Evolutionary conservation across 1,140 invertebrate genomes (phyloP).

Genomic region (Listronotus oregonensis): DNA sequence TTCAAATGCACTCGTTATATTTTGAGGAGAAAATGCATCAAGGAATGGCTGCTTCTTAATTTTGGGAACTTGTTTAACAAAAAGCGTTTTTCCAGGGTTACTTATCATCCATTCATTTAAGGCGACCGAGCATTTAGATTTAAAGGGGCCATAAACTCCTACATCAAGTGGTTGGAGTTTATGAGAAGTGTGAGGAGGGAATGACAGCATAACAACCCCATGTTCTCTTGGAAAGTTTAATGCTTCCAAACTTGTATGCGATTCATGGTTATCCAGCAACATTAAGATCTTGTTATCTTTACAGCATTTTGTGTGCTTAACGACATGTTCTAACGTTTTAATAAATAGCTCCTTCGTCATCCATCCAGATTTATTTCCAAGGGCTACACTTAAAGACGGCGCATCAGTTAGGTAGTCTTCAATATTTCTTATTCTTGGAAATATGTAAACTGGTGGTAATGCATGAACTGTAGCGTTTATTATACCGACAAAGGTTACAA

Average conservation of each 20-base stretch:
- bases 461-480: too few relatives aligned
- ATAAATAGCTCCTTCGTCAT: not conserved
- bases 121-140: not conserved
- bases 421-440: not conserved
- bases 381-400: not conserved
- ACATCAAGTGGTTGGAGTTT: too few relatives aligned
- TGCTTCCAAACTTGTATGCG: too few relatives aligned
- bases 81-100: not conserved
- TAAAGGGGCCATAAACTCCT: too few relatives aligned
- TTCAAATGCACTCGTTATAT: not conserved
- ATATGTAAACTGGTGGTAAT: too few relatives aligned
- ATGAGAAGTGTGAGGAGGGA: too few relatives aligned
- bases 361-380: not conserved
- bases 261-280: too few relatives aligned
- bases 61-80: not conserved
- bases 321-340: not conserved
- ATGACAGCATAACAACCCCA: too few relatives aligned
- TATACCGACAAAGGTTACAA: too few relatives aligned
- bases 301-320: too few relatives aligned
- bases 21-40: not conserved
- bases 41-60: not conserved
- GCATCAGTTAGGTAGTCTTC: not conserved
- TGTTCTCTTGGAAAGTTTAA: too few relatives aligned
- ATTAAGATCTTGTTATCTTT: too few relatives aligned
- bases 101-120: not conserved